Base-by-base conservation (phyloP, 2,797 vertebrate species). In the Malurus leucopterus region DNA sequence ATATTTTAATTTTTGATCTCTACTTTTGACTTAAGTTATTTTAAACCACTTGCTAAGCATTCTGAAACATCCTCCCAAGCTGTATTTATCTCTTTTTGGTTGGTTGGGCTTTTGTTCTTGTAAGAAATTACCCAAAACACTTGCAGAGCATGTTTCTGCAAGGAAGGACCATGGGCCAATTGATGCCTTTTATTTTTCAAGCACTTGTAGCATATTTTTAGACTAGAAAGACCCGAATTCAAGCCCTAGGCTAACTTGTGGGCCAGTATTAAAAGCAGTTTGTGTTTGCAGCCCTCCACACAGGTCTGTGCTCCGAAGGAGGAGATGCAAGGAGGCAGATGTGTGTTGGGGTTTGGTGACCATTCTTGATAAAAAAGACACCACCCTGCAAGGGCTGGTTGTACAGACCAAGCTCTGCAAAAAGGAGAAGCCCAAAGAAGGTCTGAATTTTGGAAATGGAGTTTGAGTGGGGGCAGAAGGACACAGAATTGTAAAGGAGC, bases 281-380 rank as follows among this genome's bases (percentile, higher is more conserved):
- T 36, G 41, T 18, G 14, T 15, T 17, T 20, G 26, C 6, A 74
- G 55, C 30, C 55, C 46, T 82, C 20, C 1, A 3, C 5, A 36
- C 1, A 0, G 0, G 3, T 15, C 34, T 34, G 40, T 38, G 32
- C 54, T 82, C 40, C 0, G 1, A 16, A 57, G 23, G 8, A 47
- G 15, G 27, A 67, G 29, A 2, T 1, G 12, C 5, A 17, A 29
- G 44, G 53, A 55, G 8, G 36, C 11, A 34, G 20, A 2, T 2
- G 7, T 20, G 11, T 14, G 30, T 32, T 34, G 6, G 3, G 32
- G 11, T 7, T 63, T 29, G 23, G 21, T 24, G 27, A 8, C 29
- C 12, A 4, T 9, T 41, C 46, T 22, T n/a, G 29, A 17, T n/a
- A 41, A 61, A 76, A 70, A 3, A 55, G 36, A 3, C 9, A 47